Conservation (phyloP, 37 sponge, comb jelly and placozoan genomes). For the Diacarnus erythraeanus region DNA sequence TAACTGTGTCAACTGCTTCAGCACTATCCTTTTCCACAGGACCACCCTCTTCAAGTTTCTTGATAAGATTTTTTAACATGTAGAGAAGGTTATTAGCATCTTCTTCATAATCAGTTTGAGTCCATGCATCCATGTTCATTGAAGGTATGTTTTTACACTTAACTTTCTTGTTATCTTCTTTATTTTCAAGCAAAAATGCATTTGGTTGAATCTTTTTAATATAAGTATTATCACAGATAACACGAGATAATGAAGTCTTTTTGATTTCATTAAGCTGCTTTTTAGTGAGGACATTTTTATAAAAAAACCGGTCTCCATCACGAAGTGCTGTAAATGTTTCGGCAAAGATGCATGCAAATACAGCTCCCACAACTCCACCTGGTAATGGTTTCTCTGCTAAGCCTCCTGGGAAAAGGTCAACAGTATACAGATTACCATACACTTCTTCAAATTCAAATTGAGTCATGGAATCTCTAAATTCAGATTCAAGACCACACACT, state of each 20-base stretch:
- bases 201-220: slow-evolving; percentile 53
- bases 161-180: neutral
- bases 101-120: too few species aligned
- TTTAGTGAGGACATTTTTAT: slow-evolving; percentile 65
- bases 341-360: slow-evolving; percentile 87
- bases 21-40: too few species aligned
- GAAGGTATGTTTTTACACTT: neutral
- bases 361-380: slow-evolving; percentile 78
- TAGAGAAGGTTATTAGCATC: too few species aligned
- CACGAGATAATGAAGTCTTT: slow-evolving; percentile 54
- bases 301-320: slow-evolving; percentile 94
- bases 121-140: neutral
- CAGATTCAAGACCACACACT: neutral
- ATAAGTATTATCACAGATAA: slow-evolving; percentile 85
- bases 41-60: too few species aligned
- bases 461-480: neutral
- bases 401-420: slow-evolving; percentile 84
- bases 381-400: slow-evolving; percentile 69
- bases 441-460: slow-evolving; percentile 13
- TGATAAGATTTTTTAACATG: too few species aligned
- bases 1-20: too few species aligned
- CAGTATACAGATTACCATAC: slow-evolving; percentile 57
- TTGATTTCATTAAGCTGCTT: slow-evolving; percentile 54
- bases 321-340: slow-evolving; percentile 76
- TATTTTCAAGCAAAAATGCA: slow-evolving; percentile 35